A percentile compares a stretch with the other conserved stretches of the same genome.
These are phyloP conservation scores for Sinocyclocheilus rhinocerous DNA, from an alignment of 2,113 vertebrate species.

Conservation along the genomic window DNA sequence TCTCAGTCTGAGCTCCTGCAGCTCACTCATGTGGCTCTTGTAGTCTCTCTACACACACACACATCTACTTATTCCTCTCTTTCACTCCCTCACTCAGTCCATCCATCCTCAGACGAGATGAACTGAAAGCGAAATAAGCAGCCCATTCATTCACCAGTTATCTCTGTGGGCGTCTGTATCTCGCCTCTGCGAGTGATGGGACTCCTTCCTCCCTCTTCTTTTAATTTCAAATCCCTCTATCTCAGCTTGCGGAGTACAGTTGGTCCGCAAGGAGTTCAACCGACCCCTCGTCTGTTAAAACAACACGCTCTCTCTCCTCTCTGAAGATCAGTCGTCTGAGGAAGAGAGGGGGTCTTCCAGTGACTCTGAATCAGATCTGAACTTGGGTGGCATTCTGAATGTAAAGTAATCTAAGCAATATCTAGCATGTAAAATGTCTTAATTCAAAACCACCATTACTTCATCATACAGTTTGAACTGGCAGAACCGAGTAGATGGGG, in stretches of 20 bases:
- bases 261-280: constrained; percentile 36
- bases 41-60: constrained; percentile 78
- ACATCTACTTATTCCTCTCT: constrained; percentile 83
- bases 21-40: constrained; percentile 87
- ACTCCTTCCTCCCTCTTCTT: constrained; percentile 57
- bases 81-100: constrained; percentile 46
- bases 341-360: constrained; percentile 8
- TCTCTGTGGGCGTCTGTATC: constrained; percentile 81
- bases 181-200: constrained; percentile 72
- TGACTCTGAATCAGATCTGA: neutral
- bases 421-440: neutral
- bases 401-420: neutral
- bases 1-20: constrained; percentile 47
- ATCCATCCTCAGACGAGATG: constrained; percentile 63
- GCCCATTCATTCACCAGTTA: constrained; percentile 82
- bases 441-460: neutral
- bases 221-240: constrained; percentile 48
- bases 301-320: neutral
- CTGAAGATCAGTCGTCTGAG: constrained; percentile 34
- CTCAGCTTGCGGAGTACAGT: constrained; percentile 53
- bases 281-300: constrained; percentile 70
- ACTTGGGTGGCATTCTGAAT: neutral
- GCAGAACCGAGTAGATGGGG: neutral
- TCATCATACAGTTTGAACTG: neutral
- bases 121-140: constrained; percentile 50